Evolutionary conservation across 2,888 invertebrate genomes (phyloP).

Genomic region (Pyrrhopygopsis socrates): DNA sequence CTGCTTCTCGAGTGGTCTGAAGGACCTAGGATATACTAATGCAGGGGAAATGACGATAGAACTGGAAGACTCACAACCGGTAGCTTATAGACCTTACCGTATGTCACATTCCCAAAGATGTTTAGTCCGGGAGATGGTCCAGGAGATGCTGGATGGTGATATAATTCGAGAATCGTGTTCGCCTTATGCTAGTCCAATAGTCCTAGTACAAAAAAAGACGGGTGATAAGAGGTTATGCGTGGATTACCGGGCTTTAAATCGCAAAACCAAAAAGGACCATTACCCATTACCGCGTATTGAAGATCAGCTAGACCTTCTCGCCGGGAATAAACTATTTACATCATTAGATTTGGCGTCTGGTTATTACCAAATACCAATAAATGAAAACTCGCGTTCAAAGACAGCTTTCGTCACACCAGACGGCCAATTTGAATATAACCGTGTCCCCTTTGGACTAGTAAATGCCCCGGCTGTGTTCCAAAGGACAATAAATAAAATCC

Average conservation of each 20-base stretch:
- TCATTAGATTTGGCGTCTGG: conserved; percentile 54
- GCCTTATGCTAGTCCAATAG: conserved; percentile 58
- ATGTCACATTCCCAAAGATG: conserved; percentile 52
- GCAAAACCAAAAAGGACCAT: conserved; percentile 63
- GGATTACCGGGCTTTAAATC: conserved; percentile 67
- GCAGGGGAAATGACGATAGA: conserved; percentile 30
- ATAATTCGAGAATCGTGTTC: conserved; percentile 62
- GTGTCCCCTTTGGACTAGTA: conserved; percentile 88
- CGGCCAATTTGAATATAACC: conserved; percentile 88
- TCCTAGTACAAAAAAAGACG: conserved; percentile 57
- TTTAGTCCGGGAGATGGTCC: conserved; percentile 50
- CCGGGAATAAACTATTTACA: conserved; percentile 34
- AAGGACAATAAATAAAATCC: conserved; percentile 84
- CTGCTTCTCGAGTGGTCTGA: conserved; percentile 54
- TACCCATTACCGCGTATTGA: conserved; percentile 73
- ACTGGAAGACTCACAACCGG: conserved; percentile 42
- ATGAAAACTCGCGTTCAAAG: conserved; percentile 84
- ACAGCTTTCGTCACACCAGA: conserved; percentile 89
- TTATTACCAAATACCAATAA: conserved; percentile 69
- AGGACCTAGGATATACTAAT: conserved; percentile 58
- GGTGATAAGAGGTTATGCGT: conserved; percentile 62
- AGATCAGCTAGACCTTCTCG: conserved; percentile 45
- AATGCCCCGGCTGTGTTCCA: conserved; percentile 89
- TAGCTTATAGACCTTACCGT: conserved; percentile 67
- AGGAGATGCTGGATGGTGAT: conserved; percentile 62